Evolutionary conservation across 2,888 invertebrate genomes (phyloP).

Genomic region (Zelleria hepariella): DNA sequence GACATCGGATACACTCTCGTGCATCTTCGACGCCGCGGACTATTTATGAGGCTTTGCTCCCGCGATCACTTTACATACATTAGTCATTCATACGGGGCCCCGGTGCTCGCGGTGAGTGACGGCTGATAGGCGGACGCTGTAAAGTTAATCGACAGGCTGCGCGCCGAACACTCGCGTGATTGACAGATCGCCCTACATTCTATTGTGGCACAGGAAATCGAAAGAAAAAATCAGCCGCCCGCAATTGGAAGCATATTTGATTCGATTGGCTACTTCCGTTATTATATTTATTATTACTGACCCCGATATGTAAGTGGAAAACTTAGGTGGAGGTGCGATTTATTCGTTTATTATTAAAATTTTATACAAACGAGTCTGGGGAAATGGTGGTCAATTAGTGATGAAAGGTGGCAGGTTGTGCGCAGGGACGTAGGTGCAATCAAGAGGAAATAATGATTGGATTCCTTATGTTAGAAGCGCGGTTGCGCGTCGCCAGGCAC

Average conservation of each 20-base stretch:
- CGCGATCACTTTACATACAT: slow-evolving; percentile 8
- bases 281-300: background rate
- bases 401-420: slow-evolving; percentile 26
- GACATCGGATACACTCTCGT: slow-evolving; percentile 1
- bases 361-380: background rate
- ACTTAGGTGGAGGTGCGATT: background rate
- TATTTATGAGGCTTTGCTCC: slow-evolving; percentile 2
- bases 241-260: background rate
- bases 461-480: slow-evolving; percentile 18
- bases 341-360: background rate
- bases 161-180: background rate
- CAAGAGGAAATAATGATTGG: slow-evolving; percentile 30
- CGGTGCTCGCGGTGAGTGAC: slow-evolving; percentile 5
- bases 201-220: slow-evolving; percentile 1
- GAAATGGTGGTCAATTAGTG: slow-evolving; percentile 17
- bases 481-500: slow-evolving; percentile 16
- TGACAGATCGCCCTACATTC: slow-evolving; percentile 7
- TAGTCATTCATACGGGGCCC: slow-evolving; percentile 4
- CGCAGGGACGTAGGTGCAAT: slow-evolving; percentile 24
- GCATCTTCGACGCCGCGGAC: slow-evolving; percentile 4
- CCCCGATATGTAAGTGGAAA: background rate
- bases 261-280: slow-evolving; percentile 4
- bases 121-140: slow-evolving; percentile 2
- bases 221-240: background rate
- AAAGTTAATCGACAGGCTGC: slow-evolving; percentile 5